Evolutionary conservation across 2,113 vertebrate genomes (phyloP), one percentile per base, ranked within the genome.

Genomic region (Centropristis striata): DNA sequence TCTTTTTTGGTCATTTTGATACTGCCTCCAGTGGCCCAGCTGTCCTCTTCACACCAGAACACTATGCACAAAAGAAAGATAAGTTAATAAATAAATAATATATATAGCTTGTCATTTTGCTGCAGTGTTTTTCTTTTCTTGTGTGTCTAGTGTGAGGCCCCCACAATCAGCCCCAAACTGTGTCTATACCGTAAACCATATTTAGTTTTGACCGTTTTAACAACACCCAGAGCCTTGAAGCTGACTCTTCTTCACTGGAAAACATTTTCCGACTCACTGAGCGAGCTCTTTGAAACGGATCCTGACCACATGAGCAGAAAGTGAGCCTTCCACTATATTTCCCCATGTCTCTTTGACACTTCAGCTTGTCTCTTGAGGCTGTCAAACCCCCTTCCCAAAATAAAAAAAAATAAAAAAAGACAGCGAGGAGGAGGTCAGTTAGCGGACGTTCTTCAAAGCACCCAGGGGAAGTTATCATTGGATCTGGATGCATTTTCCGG

Each of bases 401-500:
- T n/a, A n/a, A 76, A 70, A 58, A 42, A 44, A 77, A 71, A 21
- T 23, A 68, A 20, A 9, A 41, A 65, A 37, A 53, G 8, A 12
- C 21, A 44, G 8, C 1, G 13, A 4, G 7, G 7, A 28, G 41
- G 49, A 64, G 67, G 67, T 68, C 49, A 32, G 72, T n/a, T 23
- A 58, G 72, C 36, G 20, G 69, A 32, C 55, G 20, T 10, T 44
- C 32, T 15, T 72, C 44, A 41, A 37, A 69, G 69, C 73, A n/a
- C 37, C 44, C 51, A 15, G 47, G 50, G 63, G 69, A 63, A 16
- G 64, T 27, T 69, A 32, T 32, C 69, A 73, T 46, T 1, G 44
- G 37, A 76, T 65, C 66, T n/a, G 42, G 72, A 37, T 21, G 36
- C 71, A 51, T 25, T 71, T 71, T 75, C 21, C 77, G 80, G 74